Evolutionary conservation across 2,113 vertebrate species (phyloP).

Genomic region (Scytalopus superciliaris): DNA sequence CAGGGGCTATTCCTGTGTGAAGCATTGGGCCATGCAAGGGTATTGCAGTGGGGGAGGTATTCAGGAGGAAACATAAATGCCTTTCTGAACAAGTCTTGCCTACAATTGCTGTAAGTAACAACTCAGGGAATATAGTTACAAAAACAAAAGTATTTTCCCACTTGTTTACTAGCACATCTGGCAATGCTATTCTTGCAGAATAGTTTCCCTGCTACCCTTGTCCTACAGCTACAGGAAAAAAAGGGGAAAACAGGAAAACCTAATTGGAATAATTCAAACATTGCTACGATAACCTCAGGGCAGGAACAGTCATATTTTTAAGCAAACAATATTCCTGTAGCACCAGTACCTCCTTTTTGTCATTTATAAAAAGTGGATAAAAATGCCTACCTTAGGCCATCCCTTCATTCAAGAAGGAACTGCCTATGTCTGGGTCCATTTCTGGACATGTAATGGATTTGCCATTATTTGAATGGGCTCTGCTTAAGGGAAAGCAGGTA

Average conservation of each 20-base stretch:
- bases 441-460: neutral
- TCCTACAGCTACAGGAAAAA: slow-evolving; percentile 19
- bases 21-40: neutral
- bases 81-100: neutral
- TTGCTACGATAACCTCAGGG: slow-evolving; percentile 9
- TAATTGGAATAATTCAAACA: neutral
- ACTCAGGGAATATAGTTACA: neutral
- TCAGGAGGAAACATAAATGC: neutral
- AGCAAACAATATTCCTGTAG: neutral
- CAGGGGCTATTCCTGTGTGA: neutral
- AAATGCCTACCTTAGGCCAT: neutral
- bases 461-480: neutral
- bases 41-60: neutral
- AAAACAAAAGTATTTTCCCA: slow-evolving; percentile 29
- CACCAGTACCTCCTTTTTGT: neutral
- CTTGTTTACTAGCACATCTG: slow-evolving; percentile 47
- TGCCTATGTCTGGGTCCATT: neutral
- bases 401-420: neutral
- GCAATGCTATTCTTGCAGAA: neutral
- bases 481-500: neutral
- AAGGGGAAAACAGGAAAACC: slow-evolving; percentile 8
- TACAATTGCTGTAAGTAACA: neutral
- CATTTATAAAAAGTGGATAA: neutral
- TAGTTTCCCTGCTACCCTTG: neutral
- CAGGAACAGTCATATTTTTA: neutral